Conservation (phyloP, 35 echinoderm and acorn worm species). For the Heliocidaris erythrogramma region DNA sequence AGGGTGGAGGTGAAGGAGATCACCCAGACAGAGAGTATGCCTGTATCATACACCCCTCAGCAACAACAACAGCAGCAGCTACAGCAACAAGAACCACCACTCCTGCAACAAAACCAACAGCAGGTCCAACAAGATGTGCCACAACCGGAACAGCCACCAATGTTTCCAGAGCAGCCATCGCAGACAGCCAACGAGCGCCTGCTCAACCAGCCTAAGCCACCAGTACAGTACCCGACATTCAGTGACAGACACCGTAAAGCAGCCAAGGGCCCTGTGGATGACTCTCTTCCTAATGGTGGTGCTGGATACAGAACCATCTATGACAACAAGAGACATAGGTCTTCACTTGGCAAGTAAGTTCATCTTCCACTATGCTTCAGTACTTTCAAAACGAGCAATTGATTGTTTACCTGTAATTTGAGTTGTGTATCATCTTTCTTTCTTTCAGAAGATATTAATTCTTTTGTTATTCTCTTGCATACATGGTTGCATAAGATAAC, state of each 20-base stretch:
- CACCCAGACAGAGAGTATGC: conserved; percentile 25
- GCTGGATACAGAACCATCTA: conserved; percentile 83
- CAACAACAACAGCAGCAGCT: conserved; percentile 43
- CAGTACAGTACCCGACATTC: conserved; percentile 85
- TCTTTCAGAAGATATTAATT: no score
- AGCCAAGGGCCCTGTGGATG: conserved; percentile 52
- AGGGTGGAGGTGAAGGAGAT: conserved; percentile 39
- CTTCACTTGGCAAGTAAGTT: conserved; percentile 85
- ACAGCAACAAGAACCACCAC: conserved; percentile 2
- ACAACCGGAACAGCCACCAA: conserved; percentile 27
- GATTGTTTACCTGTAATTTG: no score
- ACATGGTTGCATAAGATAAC: no score
- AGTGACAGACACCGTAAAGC: conserved; percentile 90
- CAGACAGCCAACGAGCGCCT: conserved; percentile 64
- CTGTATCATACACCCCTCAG: conserved; percentile 3
- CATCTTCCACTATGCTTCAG: neutral
- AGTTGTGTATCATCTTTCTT: no score
- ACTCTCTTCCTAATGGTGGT: conserved; percentile 56
- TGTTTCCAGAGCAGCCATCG: conserved; percentile 6
- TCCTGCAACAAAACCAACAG: conserved; percentile 13
- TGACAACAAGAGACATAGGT: conserved; percentile 76
- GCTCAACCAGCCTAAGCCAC: conserved; percentile 56
- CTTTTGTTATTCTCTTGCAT: no score
- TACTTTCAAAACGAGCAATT: no score
- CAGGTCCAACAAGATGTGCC: conserved; percentile 38